A percentile compares a stretch with the other conserved stretches of the same genome.
Conservation (phyloP, 1,140 invertebrate species). For the Habropoda laboriosa region DNA sequence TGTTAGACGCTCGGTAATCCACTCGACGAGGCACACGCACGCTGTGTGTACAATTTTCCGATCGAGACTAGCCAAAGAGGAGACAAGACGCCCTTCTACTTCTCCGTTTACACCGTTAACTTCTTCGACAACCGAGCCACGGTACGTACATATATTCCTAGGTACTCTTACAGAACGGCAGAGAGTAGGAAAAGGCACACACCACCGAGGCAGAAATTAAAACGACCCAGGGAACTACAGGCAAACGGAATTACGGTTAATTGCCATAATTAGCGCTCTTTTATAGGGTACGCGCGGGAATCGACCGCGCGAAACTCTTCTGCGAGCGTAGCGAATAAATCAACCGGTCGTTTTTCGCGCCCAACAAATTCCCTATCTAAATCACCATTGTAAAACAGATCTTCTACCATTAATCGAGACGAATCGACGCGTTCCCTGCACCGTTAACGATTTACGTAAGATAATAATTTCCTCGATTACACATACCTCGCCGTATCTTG, state of each 20-base stretch:
- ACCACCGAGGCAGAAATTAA: neutral
- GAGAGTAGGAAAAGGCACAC: too few relatives aligned
- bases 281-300: neutral
- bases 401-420: constrained; percentile 18
- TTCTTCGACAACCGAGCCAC: too few relatives aligned
- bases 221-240: neutral
- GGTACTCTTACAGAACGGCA: too few relatives aligned
- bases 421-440: too few relatives aligned
- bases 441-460: neutral
- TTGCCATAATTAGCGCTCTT: neutral
- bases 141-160: too few relatives aligned
- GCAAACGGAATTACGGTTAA: neutral
- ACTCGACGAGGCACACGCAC: neutral
- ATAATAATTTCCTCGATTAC: neutral
- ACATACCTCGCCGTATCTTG: neutral
- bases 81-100: too few relatives aligned
- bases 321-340: neutral
- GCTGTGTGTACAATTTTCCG: neutral
- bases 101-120: too few relatives aligned
- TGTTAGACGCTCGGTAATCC: constrained; percentile 4
- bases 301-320: neutral
- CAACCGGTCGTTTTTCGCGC: neutral
- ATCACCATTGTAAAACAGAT: neutral
- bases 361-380: neutral
- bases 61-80: neutral